These are phyloP conservation scores for Orthosia cruda DNA, from an alignment of 2,888 invertebrate species.

Conservation along the genomic window DNA sequence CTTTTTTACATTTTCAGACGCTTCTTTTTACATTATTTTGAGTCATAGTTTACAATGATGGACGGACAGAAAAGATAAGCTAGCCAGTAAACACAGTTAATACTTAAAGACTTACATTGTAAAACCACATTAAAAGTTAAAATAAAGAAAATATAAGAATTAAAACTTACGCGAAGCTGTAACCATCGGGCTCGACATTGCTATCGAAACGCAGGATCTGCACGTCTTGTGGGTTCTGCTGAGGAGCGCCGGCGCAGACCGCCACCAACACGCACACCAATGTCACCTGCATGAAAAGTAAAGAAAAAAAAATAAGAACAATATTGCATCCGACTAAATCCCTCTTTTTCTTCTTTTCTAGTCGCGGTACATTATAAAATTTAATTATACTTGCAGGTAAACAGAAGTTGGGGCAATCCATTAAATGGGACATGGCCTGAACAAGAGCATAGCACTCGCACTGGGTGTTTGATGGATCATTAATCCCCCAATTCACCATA, in stretches of 20 bases:
- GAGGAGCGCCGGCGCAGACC: constrained; percentile 83
- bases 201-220: constrained; percentile 92
- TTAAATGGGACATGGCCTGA: too few species aligned
- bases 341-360: too few species aligned
- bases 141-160: neutral
- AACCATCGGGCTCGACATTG: constrained; percentile 93
- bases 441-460: too few species aligned
- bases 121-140: neutral
- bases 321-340: neutral
- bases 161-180: constrained; percentile 92
- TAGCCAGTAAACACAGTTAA: neutral
- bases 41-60: too few species aligned
- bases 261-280: constrained; percentile 82
- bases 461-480: too few species aligned
- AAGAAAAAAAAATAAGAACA: neutral
- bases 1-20: too few species aligned
- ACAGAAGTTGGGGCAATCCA: too few species aligned
- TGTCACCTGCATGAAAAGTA: constrained; percentile 77
- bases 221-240: constrained; percentile 87
- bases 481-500: too few species aligned
- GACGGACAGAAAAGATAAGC: neutral
- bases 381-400: too few species aligned
- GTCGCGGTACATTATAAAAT: too few species aligned
- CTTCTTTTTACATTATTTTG: too few species aligned
- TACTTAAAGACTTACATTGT: too few species aligned